Percentiles rank a stretch among this genome's conserved stretches.
Conservation (phyloP, 2,888 invertebrate species). For the Volucella inflata region DNA sequence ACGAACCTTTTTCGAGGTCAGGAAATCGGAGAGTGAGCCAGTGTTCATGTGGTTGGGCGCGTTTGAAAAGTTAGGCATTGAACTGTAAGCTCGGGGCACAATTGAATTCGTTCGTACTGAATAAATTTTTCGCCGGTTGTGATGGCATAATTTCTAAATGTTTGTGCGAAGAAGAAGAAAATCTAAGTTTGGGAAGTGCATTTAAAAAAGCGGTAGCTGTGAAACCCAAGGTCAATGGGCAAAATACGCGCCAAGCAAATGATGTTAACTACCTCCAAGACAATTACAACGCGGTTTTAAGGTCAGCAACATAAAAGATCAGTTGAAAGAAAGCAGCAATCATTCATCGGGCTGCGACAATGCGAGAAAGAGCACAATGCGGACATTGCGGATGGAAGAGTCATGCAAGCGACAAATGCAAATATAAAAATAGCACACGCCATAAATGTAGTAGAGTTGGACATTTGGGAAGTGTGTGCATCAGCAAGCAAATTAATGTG, state of each 20-base stretch:
- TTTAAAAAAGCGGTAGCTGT: too few species aligned
- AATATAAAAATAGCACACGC: too few species aligned
- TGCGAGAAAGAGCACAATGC: too few species aligned
- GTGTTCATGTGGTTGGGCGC: slow-evolving; percentile 11
- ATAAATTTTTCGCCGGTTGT: slow-evolving; percentile 10
- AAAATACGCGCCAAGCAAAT: neutral
- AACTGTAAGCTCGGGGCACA: slow-evolving; percentile 8
- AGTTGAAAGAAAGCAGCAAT: too few species aligned
- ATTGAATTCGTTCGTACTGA: too few species aligned
- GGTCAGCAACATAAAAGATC: neutral
- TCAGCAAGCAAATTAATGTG: too few species aligned
- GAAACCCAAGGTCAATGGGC: neutral
- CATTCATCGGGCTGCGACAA: too few species aligned
- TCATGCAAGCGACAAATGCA: too few species aligned
- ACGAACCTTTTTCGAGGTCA: slow-evolving; percentile 13
- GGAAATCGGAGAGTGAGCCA: neutral
- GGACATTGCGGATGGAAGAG: too few species aligned
- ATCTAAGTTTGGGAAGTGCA: too few species aligned
- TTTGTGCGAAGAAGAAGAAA: slow-evolving; percentile 12
- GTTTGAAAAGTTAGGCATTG: neutral
- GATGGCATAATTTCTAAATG: slow-evolving; percentile 4
- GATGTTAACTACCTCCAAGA: slow-evolving; percentile 23
- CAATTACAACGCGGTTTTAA: neutral
- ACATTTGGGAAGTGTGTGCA: too few species aligned
- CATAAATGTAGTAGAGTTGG: too few species aligned